These are phyloP conservation scores for Sarcophilus harrisii DNA, from an alignment of 2,797 vertebrate species.

Conservation along the genomic window DNA sequence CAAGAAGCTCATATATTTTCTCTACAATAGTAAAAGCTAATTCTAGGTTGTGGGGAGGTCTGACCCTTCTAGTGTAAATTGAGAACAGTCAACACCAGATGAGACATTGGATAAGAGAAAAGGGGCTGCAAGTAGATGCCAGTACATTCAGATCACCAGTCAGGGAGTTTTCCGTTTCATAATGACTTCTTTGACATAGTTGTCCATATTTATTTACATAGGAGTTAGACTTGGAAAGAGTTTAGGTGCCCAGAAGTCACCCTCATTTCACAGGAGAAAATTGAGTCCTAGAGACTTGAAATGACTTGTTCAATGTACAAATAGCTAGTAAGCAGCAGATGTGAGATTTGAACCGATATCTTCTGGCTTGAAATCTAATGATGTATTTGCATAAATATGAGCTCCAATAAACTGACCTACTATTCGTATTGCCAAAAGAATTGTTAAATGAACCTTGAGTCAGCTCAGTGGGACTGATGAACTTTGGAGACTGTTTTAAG, in stretches of 20 bases:
- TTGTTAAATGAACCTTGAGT: slow-evolving; percentile 50
- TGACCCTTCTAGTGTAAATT: neutral
- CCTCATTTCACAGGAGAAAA: neutral
- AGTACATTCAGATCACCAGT: no score
- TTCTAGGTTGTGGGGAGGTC: neutral
- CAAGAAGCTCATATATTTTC: neutral
- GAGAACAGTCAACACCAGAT: neutral
- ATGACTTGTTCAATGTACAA: neutral
- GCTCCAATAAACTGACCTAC: slow-evolving; percentile 25
- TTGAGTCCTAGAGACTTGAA: neutral
- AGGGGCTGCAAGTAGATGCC: no score
- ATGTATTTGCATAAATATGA: slow-evolving; percentile 44
- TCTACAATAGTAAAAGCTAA: neutral
- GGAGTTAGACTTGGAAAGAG: neutral
- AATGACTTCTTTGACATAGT: neutral
- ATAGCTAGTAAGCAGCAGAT: neutral
- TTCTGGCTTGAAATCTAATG: neutral
- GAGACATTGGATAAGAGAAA: neutral
- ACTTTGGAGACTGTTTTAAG: slow-evolving; percentile 65
- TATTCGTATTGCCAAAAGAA: slow-evolving; percentile 61
- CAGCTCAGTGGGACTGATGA: slow-evolving; percentile 6
- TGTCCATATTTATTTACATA: neutral
- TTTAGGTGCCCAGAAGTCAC: neutral
- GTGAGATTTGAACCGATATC: neutral
- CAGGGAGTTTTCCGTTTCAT: neutral